Evolutionary conservation across 2,888 invertebrate genomes (phyloP).

Genomic region (Phalera bucephala): DNA sequence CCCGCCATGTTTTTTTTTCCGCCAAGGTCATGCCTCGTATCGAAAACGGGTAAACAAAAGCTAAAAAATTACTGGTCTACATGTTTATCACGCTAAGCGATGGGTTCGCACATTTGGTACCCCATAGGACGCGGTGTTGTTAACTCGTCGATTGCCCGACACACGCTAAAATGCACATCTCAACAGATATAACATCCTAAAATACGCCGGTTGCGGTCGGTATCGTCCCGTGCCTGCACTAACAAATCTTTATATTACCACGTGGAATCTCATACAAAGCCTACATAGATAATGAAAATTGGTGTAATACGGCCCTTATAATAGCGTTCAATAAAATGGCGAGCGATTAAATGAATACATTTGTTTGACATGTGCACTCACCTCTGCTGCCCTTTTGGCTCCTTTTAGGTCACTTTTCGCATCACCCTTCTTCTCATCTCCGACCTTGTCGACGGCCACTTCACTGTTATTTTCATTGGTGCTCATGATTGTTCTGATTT

Average conservation of each 20-base stretch:
- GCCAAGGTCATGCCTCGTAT: constrained; percentile 77
- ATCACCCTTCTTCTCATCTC: constrained; percentile 88
- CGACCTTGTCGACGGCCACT: constrained; percentile 93
- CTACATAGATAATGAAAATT: constrained; percentile 26
- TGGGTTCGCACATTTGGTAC: constrained; percentile 21
- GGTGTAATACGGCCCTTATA: constrained; percentile 41
- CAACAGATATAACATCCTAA: constrained; percentile 63
- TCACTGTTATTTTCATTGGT: constrained; percentile 90
- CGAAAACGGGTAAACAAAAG: constrained; percentile 78
- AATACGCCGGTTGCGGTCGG: constrained; percentile 67
- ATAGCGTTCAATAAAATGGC: constrained; percentile 79
- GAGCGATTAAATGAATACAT: constrained; percentile 76
- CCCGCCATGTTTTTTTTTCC: constrained; percentile 80
- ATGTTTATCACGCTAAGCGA: constrained; percentile 18
- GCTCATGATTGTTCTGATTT: constrained; percentile 80
- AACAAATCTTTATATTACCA: constrained; percentile 39
- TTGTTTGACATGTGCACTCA: constrained; percentile 85
- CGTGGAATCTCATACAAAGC: constrained; percentile 43
- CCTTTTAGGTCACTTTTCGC: constrained; percentile 93
- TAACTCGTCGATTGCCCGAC: constrained; percentile 72
- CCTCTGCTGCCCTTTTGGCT: constrained; percentile 94
- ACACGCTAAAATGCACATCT: constrained; percentile 49
- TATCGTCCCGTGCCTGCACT: constrained; percentile 28
- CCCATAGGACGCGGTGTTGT: constrained; percentile 40
- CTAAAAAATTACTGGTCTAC: constrained; percentile 38